Evolutionary conservation across 2,797 vertebrate genomes (phyloP), one percentile per base, ranked within the genome.

Genomic region (Melanotaenia parkinsoni): DNA sequence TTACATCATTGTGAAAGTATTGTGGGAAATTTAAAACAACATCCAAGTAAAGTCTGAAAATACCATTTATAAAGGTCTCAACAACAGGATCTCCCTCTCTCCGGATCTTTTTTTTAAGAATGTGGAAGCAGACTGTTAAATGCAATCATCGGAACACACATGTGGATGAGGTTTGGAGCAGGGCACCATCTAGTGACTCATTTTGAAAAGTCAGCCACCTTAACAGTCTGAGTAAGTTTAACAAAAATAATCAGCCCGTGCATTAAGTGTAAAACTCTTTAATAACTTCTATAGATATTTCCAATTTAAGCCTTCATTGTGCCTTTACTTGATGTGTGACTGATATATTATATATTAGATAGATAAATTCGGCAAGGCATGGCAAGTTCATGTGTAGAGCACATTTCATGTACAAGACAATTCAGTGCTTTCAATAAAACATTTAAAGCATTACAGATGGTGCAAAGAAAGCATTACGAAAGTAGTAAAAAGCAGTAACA

Each of bases 171-270:
- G 69, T 50, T 65, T 83, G 79, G 78, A 78, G 58, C 80, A 79
- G 67, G 28, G 69, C 89, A 2, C 86, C 92, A 90, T 83, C 93
- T 92, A 76, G 80, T 28, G 92, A 22, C 40, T 0, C 0, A 0
- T 53, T 10, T 56, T 0, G 26, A 13, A 51, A 78, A 16, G 14
- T 58, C 2, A 28, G 43, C n/a, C 18, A 12, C 0, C 0, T 33
- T 9, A 43, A 58, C 16, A 63, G 22, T 22, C 3, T 51, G 0
- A 24, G 22, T 9, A 40, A 14, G 12, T 4, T 38, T 24, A 12
- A 53, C 22, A 11, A 7, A n/a, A 53, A 53, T 26, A 24, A 53
- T 53, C n/a, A 22, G 20, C 22, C 11, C 2, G 2, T 51, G 9
- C 9, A 12, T 9, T 24, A 1, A 11, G 7, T n/a, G 45, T 24